Evolutionary conservation across 2,888 invertebrate species (phyloP).

Genomic region (Eristalinus sepulchralis): DNA sequence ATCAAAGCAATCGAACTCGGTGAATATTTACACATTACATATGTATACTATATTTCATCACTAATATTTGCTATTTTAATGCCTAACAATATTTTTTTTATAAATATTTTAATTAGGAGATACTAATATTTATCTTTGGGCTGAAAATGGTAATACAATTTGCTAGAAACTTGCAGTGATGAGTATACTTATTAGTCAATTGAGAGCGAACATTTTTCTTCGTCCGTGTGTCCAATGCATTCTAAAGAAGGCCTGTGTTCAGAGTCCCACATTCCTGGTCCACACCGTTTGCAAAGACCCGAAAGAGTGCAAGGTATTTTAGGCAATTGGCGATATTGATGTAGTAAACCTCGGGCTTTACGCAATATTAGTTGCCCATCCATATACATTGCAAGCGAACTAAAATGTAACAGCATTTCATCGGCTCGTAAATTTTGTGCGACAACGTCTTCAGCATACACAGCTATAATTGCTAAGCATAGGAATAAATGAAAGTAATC

Average conservation of each 20-base stretch:
- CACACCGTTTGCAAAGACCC: slow-evolving; percentile 93
- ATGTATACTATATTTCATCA: background rate
- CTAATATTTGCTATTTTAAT: background rate
- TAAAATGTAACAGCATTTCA: slow-evolving; percentile 97
- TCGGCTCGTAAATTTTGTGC: slow-evolving; percentile 95
- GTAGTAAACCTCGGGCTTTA: slow-evolving; percentile 94
- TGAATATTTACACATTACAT: slow-evolving; percentile 1
- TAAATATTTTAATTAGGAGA: background rate
- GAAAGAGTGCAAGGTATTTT: slow-evolving; percentile 94
- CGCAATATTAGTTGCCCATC: slow-evolving; percentile 93
- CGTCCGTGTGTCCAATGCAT: slow-evolving; percentile 88
- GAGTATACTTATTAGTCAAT: slow-evolving; percentile 76
- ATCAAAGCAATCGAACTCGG: slow-evolving; percentile 44
- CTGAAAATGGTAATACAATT: slow-evolving; percentile 24
- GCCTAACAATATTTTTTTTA: background rate
- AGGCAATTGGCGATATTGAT: slow-evolving; percentile 93
- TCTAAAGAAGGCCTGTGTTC: slow-evolving; percentile 93
- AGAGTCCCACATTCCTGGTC: slow-evolving; percentile 97
- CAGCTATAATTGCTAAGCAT: slow-evolving; percentile 94
- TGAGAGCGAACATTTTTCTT: slow-evolving; percentile 82
- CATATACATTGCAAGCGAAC: slow-evolving; percentile 98
- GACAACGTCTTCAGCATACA: slow-evolving; percentile 96
- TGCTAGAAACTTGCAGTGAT: slow-evolving; percentile 28
- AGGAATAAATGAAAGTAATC: slow-evolving; percentile 98
- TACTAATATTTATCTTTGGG: slow-evolving; percentile 7